Conservation (phyloP, 2,797 vertebrate genomes). For the Kryptolebias ocellatus region DNA sequence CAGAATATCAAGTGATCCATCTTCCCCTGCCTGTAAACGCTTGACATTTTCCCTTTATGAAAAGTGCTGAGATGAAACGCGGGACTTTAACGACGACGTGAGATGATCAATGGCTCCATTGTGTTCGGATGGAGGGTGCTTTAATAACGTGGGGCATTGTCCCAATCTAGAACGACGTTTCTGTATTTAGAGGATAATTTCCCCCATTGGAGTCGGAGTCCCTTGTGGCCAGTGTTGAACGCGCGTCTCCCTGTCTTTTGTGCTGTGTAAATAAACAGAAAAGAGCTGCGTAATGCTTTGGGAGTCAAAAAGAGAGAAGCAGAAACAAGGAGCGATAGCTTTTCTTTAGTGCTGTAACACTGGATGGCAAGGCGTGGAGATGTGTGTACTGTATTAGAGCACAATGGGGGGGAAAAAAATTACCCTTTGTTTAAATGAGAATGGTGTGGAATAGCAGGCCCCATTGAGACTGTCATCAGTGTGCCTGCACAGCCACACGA, state of each 20-base stretch:
- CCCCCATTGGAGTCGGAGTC: constrained; percentile 43
- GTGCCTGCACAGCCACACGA: constrained; percentile 43
- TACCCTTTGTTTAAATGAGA: constrained; percentile 57
- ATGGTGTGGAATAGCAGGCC: constrained; percentile 40
- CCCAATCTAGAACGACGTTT: constrained; percentile 45
- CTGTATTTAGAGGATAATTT: constrained; percentile 54
- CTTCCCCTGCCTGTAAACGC: constrained; percentile 62
- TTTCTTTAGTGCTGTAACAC: constrained; percentile 37
- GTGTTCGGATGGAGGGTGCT: constrained; percentile 47
- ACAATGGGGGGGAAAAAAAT: constrained; percentile 46
- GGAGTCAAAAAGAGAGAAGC: constrained; percentile 18
- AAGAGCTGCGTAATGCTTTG: constrained; percentile 18
- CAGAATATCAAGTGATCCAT: constrained; percentile 72
- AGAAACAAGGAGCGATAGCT: constrained; percentile 15
- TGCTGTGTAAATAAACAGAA: constrained; percentile 48
- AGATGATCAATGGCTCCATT: constrained; percentile 71
- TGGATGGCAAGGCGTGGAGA: constrained; percentile 30
- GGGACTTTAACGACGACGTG: constrained; percentile 66
- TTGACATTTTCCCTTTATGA: constrained; percentile 77
- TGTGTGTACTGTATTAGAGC: constrained; percentile 34
- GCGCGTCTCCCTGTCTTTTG: constrained; percentile 34
- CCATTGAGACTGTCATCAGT: constrained; percentile 53
- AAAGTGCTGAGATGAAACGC: constrained; percentile 63
- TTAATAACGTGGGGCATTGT: constrained; percentile 58
- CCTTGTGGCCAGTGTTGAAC: constrained; percentile 11